Percentiles rank a stretch among this genome's conserved stretches.
Conservation (phyloP, 2,888 invertebrate genomes). For the Teleiodes luculella region DNA sequence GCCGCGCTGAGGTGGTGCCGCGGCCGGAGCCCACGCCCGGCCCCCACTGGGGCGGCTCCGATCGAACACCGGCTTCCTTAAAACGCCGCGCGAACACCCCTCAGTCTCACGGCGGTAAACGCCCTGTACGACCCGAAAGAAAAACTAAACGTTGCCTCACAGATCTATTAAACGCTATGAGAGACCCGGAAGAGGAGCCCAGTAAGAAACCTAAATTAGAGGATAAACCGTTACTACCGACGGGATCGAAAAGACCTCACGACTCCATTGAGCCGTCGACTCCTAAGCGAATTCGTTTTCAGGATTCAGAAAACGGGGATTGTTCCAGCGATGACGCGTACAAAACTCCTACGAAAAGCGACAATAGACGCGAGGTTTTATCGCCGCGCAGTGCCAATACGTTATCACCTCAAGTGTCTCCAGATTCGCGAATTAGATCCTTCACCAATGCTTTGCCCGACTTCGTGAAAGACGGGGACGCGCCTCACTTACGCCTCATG, state of each 20-base stretch:
- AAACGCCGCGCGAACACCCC: conserved; percentile 33
- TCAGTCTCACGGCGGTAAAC: conserved; percentile 4
- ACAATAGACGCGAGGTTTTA: conserved; percentile 42
- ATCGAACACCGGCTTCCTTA: conserved; percentile 35
- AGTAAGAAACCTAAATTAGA: conserved; percentile 46
- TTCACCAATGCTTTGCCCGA: conserved; percentile 77
- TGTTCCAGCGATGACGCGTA: not conserved
- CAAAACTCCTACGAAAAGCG: conserved; percentile 49
- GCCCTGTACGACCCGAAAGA: conserved; percentile 20
- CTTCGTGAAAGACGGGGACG: conserved; percentile 86
- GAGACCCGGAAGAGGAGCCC: conserved; percentile 33
- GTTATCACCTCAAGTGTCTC: not conserved
- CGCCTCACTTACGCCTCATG: conserved; percentile 84
- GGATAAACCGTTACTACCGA: conserved; percentile 29
- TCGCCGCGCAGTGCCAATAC: conserved; percentile 44
- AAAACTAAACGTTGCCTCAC: conserved; percentile 63
- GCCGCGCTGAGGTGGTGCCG: conserved; percentile 46
- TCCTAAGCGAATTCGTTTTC: not conserved
- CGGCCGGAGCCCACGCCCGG: conserved; percentile 36
- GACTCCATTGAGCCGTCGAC: conserved; percentile 26
- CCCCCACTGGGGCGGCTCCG: conserved; percentile 48
- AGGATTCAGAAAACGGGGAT: not conserved
- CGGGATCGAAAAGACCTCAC: conserved; percentile 50
- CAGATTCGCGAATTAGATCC: not conserved
- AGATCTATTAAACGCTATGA: conserved; percentile 54